Percentiles rank a stretch among this genome's conserved stretches.
Conservation (phyloP, 2,888 invertebrate genomes). For the Acleris laterana region DNA sequence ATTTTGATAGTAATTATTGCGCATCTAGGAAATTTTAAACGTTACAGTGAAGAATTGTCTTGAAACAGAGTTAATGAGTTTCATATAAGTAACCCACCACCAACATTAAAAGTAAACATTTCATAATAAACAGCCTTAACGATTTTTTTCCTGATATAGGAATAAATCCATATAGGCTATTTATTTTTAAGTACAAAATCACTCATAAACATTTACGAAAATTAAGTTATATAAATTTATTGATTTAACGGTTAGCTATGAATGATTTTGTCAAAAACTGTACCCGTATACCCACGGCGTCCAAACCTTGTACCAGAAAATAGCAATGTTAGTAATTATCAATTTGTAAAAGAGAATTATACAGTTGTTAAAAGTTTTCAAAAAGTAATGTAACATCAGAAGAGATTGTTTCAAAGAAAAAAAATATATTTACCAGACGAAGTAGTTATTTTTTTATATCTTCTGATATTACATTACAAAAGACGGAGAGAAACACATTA, state of each 20-base stretch:
- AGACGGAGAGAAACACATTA: constrained; percentile 55
- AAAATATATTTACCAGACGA: background rate
- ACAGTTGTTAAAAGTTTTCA: constrained; percentile 8
- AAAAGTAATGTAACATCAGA: constrained; percentile 17
- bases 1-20: constrained; percentile 60
- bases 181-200: constrained; percentile 39
- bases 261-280: constrained; percentile 15
- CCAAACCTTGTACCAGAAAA: constrained; percentile 24
- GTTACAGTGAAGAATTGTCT: constrained; percentile 22
- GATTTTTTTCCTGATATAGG: constrained; percentile 32
- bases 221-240: background rate
- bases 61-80: constrained; percentile 28
- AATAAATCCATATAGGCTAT: constrained; percentile 41
- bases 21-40: constrained; percentile 48
- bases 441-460: constrained; percentile 40
- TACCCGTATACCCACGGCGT: constrained; percentile 19
- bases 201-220: constrained; percentile 10
- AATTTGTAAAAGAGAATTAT: constrained; percentile 11
- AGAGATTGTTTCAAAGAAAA: background rate
- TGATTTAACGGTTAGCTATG: constrained; percentile 4
- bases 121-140: constrained; percentile 46
- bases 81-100: constrained; percentile 38
- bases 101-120: constrained; percentile 44
- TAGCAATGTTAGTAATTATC: constrained; percentile 28
- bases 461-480: constrained; percentile 66